A percentile compares a stretch with the other conserved stretches of the same genome.
Evolutionary conservation across 2,797 vertebrate species (phyloP).

Genomic region (Acrocephalus scirpaceus): DNA sequence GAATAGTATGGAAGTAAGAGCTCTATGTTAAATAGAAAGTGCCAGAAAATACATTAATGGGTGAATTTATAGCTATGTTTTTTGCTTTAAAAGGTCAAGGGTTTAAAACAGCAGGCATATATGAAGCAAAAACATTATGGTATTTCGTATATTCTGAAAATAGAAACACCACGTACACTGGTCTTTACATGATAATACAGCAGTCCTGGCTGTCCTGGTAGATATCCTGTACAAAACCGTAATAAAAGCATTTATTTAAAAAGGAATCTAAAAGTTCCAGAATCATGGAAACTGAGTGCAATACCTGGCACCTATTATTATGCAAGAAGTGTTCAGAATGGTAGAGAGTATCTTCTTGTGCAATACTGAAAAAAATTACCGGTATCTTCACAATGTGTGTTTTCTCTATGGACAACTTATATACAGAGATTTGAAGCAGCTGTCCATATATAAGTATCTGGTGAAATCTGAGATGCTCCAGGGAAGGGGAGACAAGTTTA

Average conservation of each 20-base stretch:
- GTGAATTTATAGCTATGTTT: background rate
- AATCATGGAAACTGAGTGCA: background rate
- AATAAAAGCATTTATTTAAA: background rate
- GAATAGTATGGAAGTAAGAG: background rate
- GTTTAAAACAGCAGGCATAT: background rate
- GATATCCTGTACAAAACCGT: background rate
- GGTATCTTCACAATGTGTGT: background rate
- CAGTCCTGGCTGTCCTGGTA: background rate
- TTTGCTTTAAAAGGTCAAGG: background rate
- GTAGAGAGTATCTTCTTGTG: background rate
- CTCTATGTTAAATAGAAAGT: background rate
- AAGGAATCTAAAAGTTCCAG: background rate
- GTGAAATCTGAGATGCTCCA: background rate
- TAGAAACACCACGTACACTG: background rate
- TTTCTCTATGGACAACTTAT: background rate
- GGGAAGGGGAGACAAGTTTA: background rate
- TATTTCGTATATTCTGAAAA: background rate
- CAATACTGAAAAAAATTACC: background rate
- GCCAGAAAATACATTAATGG: background rate
- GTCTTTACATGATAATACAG: background rate
- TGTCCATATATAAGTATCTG: fast-evolving
- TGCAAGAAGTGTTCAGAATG: background rate
- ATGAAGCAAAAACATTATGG: background rate
- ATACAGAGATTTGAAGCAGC: background rate
- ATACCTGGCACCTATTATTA: background rate